A percentile compares a stretch with the other conserved stretches of the same genome.
Evolutionary conservation across 2,113 vertebrate genomes (phyloP).

Genomic region (Paradoxurus hermaphroditus): DNA sequence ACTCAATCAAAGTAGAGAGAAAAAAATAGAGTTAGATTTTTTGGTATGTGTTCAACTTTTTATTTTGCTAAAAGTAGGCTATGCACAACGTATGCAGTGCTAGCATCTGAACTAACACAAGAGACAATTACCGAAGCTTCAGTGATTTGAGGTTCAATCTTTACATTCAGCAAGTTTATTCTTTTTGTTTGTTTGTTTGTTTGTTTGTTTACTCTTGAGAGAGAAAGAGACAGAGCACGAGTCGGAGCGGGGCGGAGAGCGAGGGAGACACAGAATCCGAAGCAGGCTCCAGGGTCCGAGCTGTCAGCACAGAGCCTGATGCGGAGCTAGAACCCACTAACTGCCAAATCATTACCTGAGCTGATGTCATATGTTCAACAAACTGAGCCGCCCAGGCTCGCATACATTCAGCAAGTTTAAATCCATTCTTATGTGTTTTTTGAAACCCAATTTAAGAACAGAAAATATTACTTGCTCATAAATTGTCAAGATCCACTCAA

Average conservation of each 20-base stretch:
- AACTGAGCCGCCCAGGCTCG: no score
- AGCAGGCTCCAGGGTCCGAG: no score
- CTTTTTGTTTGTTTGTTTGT: no score
- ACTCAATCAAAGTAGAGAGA: background rate
- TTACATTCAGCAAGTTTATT: background rate
- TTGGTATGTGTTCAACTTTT: background rate
- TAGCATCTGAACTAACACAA: background rate
- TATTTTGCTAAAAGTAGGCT: background rate
- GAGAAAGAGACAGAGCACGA: no score
- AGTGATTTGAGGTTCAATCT: background rate
- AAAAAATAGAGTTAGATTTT: background rate
- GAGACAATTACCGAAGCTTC: background rate
- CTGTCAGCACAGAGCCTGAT: no score
- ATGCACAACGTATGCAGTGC: background rate
- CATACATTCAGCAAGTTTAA: background rate
- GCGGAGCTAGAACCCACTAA: no score
- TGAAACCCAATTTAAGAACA: background rate
- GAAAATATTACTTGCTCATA: background rate
- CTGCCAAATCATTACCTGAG: no score
- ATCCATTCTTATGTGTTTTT: background rate
- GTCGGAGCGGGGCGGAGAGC: no score
- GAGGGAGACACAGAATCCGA: no score
- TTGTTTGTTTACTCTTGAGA: no score
- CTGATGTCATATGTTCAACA: no score
- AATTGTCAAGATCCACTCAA: background rate